phyloP scores from a whole-genome alignment of 2,888 invertebrate species.

The Agonopterix subpropinquella region DNA sequence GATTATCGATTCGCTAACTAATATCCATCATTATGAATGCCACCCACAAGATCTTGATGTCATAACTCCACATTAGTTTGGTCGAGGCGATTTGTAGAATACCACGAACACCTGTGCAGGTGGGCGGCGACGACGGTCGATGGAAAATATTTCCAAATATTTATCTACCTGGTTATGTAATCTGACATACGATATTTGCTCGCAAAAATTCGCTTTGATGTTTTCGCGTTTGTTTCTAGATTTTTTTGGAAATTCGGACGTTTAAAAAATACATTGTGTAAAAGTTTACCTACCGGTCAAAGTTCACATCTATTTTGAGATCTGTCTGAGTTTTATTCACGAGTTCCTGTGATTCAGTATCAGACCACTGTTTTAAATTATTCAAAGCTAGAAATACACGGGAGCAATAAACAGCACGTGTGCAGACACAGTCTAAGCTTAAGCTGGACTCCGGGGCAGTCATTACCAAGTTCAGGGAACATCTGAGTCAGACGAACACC shows the following conservation, averaged over 20 bases:
- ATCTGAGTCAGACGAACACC: not conserved
- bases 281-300: no score
- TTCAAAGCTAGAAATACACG: no score
- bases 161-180: conserved; percentile 32
- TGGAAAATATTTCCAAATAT: conserved; percentile 34
- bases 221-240: not conserved
- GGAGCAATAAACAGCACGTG: no score
- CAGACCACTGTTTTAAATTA: no score
- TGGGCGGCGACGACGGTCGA: conserved; percentile 53
- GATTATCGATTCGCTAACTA: conserved; percentile 20
- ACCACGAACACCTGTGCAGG: conserved; percentile 57
- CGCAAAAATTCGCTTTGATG: not conserved
- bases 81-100: conserved; percentile 24
- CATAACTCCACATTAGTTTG: conserved; percentile 17
- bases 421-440: not conserved
- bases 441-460: not conserved
- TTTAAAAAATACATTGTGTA: no score
- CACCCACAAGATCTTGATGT: conserved; percentile 40
- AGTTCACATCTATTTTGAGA: no score
- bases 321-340: no score
- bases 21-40: conserved; percentile 24
- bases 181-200: conserved; percentile 1
- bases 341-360: no score
- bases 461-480: no score
- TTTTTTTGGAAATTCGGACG: no score